phyloP scores from a whole-genome alignment of 2,888 invertebrate genomes.

The Ichneumoninae sp. region DNA sequence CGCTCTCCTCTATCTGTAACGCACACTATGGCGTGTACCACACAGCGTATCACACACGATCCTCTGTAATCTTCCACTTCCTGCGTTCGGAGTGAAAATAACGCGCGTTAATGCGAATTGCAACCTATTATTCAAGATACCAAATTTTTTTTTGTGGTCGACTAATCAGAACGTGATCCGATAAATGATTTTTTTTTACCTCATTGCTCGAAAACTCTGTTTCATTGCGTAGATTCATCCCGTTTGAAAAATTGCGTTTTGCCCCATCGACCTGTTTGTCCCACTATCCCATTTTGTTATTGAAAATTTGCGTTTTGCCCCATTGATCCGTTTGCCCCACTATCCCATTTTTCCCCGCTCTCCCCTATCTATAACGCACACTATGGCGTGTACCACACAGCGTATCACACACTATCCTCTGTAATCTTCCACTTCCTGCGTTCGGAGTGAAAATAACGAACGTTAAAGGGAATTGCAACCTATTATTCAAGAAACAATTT shows the following conservation, averaged over 20 bases:
- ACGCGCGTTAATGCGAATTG: background rate
- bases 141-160: background rate
- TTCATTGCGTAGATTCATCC: too few species aligned
- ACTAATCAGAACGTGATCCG: too few species aligned
- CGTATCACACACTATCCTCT: background rate
- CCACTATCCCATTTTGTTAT: too few species aligned
- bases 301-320: too few species aligned
- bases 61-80: background rate
- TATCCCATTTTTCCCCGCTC: too few species aligned
- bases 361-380: background rate
- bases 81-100: background rate
- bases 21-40: background rate
- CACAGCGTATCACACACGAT: background rate
- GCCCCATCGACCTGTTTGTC: too few species aligned
- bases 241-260: too few species aligned
- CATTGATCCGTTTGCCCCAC: too few species aligned
- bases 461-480: background rate
- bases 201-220: too few species aligned
- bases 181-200: too few species aligned
- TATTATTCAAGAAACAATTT: background rate
- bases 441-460: background rate
- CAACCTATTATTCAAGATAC: background rate
- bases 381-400: background rate
- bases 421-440: background rate
- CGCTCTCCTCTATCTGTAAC: background rate